Conservation (phyloP, 2,113 vertebrate species). For the Cryptotis parvus region DNA sequence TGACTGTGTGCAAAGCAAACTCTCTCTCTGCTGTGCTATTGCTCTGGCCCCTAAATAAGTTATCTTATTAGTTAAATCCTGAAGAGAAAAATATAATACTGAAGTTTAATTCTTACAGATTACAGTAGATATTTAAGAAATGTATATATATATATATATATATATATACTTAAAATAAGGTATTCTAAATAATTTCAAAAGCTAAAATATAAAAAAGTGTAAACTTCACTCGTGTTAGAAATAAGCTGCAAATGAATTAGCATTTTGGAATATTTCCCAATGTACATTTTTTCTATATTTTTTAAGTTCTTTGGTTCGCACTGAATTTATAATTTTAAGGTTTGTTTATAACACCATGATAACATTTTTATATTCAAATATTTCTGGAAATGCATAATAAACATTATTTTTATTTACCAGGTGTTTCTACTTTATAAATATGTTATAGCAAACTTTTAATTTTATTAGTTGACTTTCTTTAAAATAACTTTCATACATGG, state of each 20-base stretch:
- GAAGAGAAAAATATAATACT: too few relatives aligned
- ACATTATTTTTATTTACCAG: not conserved
- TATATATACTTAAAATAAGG: too few relatives aligned
- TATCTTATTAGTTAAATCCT: too few relatives aligned
- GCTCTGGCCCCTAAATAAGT: too few relatives aligned
- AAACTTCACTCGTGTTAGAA: too few relatives aligned
- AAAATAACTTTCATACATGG: not conserved
- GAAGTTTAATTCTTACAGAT: too few relatives aligned
- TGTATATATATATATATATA: too few relatives aligned
- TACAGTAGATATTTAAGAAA: too few relatives aligned
- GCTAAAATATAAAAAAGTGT: too few relatives aligned
- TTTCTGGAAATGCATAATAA: constrained; percentile 8
- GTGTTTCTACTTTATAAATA: not conserved
- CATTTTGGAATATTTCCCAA: not conserved
- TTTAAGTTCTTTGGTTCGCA: not conserved
- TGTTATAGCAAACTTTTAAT: not conserved
- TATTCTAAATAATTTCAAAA: too few relatives aligned
- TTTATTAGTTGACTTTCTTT: not conserved
- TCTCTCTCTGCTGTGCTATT: too few relatives aligned
- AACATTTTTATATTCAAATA: not conserved
- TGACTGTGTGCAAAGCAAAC: too few relatives aligned
- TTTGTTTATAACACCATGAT: not conserved
- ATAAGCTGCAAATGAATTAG: not conserved
- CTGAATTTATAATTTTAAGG: not conserved
- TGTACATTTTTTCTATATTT: not conserved